These are phyloP conservation scores for Silvanus unidentatus DNA, from an alignment of 2,888 invertebrate species.

Conservation along the genomic window DNA sequence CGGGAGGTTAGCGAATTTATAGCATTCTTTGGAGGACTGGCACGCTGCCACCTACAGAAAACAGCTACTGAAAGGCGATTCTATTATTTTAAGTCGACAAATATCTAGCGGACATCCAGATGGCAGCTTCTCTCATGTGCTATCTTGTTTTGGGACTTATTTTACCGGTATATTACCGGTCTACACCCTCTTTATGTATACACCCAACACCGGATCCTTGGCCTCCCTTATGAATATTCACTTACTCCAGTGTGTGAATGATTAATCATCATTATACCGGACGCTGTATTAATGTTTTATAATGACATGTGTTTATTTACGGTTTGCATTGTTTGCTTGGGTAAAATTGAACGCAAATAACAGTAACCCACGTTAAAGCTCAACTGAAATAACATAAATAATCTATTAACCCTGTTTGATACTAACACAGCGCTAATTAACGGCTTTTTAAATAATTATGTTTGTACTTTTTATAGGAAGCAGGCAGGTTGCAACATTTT, in stretches of 20 bases:
- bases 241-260: slow-evolving; percentile 39
- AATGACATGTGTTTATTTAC: slow-evolving; percentile 43
- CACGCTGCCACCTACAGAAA: slow-evolving; percentile 32
- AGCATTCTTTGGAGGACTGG: slow-evolving; percentile 36
- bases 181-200: slow-evolving; percentile 1
- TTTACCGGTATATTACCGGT: slow-evolving; percentile 5
- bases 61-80: slow-evolving; percentile 24
- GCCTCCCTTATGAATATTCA: slow-evolving; percentile 41
- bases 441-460: slow-evolving; percentile 4
- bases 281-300: slow-evolving; percentile 44
- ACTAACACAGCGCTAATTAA: slow-evolving; percentile 4
- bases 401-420: slow-evolving; percentile 2
- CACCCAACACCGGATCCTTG: slow-evolving; percentile 4
- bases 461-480: not conserved
- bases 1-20: slow-evolving; percentile 35
- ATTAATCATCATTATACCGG: slow-evolving; percentile 46
- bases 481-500: too few species aligned
- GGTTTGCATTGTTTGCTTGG: slow-evolving; percentile 30
- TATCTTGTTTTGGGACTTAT: slow-evolving; percentile 7
- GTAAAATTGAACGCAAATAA: slow-evolving; percentile 26
- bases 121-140: slow-evolving; percentile 24
- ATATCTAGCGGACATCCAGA: slow-evolving; percentile 37
- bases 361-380: slow-evolving; percentile 7
- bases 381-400: slow-evolving; percentile 6
- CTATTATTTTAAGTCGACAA: slow-evolving; percentile 37